phyloP scores from a whole-genome alignment of 2,888 invertebrate species.

The Apamea crenata region DNA sequence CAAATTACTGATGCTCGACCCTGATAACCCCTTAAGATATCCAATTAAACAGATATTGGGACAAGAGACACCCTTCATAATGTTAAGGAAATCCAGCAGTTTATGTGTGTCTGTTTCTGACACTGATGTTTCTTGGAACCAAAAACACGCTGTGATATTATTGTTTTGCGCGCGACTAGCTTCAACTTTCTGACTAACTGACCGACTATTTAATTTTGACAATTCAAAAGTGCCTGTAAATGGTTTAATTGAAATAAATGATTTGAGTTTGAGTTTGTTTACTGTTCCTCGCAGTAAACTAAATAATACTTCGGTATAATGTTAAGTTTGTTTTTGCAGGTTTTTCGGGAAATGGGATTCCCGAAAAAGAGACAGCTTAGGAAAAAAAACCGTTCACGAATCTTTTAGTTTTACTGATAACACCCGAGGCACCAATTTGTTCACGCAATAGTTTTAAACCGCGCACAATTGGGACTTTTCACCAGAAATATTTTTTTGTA shows the following conservation, averaged over 20 bases:
- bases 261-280: too few relatives aligned
- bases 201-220: too few relatives aligned
- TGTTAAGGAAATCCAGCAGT: neutral
- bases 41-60: constrained; percentile 17
- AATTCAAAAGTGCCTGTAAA: too few relatives aligned
- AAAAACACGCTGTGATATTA: too few relatives aligned
- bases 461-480: neutral
- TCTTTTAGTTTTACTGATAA: neutral
- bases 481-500: neutral
- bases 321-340: neutral
- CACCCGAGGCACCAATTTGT: neutral
- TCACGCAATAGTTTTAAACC: neutral
- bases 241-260: too few relatives aligned
- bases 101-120: neutral
- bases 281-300: too few relatives aligned
- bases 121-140: neutral
- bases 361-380: neutral
- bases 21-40: neutral
- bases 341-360: too few relatives aligned
- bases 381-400: neutral
- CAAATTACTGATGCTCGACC: constrained; percentile 1
- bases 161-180: too few relatives aligned
- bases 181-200: too few relatives aligned
- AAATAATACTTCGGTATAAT: neutral
- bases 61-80: neutral